Evolutionary conservation across 2,888 invertebrate genomes (phyloP).

Genomic region (Drymonia ruficornis): DNA sequence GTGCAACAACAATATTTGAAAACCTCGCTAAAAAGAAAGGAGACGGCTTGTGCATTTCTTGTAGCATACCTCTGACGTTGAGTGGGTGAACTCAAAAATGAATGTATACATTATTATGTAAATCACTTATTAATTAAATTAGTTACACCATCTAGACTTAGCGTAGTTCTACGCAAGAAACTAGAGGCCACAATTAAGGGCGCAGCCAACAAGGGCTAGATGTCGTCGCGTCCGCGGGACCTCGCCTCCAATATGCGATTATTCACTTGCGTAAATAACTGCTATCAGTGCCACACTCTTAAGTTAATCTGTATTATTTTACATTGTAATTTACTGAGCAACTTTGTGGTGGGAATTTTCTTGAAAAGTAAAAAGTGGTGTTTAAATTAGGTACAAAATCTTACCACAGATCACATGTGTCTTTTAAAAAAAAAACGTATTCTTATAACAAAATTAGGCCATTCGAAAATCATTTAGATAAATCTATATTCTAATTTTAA

Average conservation of each 20-base stretch:
- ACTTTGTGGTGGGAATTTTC: conserved; percentile 17
- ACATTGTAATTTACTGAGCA: conserved; percentile 22
- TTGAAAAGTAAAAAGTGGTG: not conserved
- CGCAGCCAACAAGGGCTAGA: conserved; percentile 52
- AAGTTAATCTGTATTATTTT: conserved; percentile 48
- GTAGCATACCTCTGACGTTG: too few species aligned
- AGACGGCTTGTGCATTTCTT: too few species aligned
- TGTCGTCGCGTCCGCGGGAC: conserved; percentile 48
- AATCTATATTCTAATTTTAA: too few species aligned
- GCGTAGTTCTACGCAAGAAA: conserved; percentile 23
- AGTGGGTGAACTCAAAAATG: too few species aligned
- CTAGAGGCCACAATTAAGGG: conserved; percentile 58
- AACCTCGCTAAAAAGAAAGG: too few species aligned
- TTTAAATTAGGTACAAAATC: too few species aligned
- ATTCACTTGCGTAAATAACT: conserved; percentile 57
- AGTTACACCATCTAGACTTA: conserved; percentile 23
- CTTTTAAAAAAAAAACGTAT: too few species aligned
- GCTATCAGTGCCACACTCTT: conserved; percentile 42
- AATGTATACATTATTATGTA: too few species aligned
- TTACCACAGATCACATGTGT: too few species aligned
- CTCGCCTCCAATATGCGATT: conserved; percentile 49
- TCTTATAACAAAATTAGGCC: too few species aligned
- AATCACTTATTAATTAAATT: not conserved
- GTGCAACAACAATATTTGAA: too few species aligned
- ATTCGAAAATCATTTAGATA: too few species aligned